Base-by-base conservation (phyloP, 2,113 vertebrate genomes). In the Suncus etruscus region DNA sequence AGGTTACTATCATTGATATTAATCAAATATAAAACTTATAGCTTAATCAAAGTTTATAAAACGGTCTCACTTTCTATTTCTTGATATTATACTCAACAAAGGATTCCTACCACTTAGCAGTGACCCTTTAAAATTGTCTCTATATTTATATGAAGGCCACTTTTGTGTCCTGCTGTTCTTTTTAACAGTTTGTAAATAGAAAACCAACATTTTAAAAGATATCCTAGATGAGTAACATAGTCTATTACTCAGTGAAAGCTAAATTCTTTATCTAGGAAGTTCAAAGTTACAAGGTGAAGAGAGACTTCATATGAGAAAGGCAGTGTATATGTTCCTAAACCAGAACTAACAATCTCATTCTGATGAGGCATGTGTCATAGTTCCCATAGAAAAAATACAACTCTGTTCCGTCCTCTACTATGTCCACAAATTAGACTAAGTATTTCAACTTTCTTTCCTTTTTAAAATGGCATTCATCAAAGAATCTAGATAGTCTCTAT, bases 271-370 rank as follows among this genome's bases (percentile, higher is more conserved):
- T 61, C 58, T 54, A 86, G 25, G 68, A 79, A 84, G 77, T 80
- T 89, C 80, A 86, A 47, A 89, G 77, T 32, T 32, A 91, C 77
- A 15, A 45, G 12, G 48, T 84, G 89, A 85, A 87, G 39, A 39
- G 5, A 39, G 39, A 39, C 5, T 39, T 39, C 39, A 39, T 39
- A n/a, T n/a, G n/a, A n/a, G n/a, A n/a, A n/a, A n/a, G n/a, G n/a
- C n/a, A n/a, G n/a, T n/a, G n/a, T n/a, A n/a, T n/a, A n/a, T n/a
- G n/a, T n/a, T n/a, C n/a, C n/a, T n/a, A n/a, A n/a, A n/a, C n/a
- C n/a, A n/a, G n/a, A n/a, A n/a, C n/a, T n/a, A 39, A 39, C 3
- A 39, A 39, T 39, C 39, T 39, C 39, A 39, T 39, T 39, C 39
- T 39, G 39, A 39, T 39, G 39, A 39, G 39, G 5, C 5, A 39